Evolutionary conservation across 2,113 vertebrate genomes (phyloP).

Genomic region (Hepsetus odoe): DNA sequence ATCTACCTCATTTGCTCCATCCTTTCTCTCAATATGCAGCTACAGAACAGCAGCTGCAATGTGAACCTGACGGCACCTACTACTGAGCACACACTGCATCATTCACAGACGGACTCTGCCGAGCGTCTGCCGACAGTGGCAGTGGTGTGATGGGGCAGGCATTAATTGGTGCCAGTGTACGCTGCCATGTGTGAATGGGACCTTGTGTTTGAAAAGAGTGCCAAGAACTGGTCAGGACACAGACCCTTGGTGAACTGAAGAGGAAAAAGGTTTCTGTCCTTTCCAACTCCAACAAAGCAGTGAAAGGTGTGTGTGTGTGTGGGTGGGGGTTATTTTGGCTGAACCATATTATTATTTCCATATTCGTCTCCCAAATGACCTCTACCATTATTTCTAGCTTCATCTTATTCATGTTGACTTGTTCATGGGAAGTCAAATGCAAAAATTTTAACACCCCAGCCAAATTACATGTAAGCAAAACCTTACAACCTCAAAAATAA

Average conservation of each 20-base stretch:
- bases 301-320: constrained; percentile 21
- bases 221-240: background rate
- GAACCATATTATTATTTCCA: background rate
- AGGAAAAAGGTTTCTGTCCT: background rate
- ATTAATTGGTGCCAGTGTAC: constrained; percentile 39
- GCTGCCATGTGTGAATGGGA: constrained; percentile 25
- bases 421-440: no score
- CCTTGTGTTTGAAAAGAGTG: background rate
- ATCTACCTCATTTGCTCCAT: constrained; percentile 36
- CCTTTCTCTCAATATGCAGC: constrained; percentile 18
- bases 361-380: no score
- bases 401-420: no score
- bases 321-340: background rate
- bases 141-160: constrained; percentile 26
- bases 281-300: background rate
- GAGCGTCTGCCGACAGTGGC: background rate
- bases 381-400: no score
- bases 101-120: background rate
- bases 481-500: no score
- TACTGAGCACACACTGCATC: constrained; percentile 31
- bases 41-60: constrained; percentile 14
- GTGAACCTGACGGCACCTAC: constrained; percentile 31
- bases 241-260: background rate
- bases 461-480: no score
- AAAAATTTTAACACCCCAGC: no score